Base-by-base conservation (phyloP, 2,888 invertebrate species). In the Pseudolycoriella hygida region DNA sequence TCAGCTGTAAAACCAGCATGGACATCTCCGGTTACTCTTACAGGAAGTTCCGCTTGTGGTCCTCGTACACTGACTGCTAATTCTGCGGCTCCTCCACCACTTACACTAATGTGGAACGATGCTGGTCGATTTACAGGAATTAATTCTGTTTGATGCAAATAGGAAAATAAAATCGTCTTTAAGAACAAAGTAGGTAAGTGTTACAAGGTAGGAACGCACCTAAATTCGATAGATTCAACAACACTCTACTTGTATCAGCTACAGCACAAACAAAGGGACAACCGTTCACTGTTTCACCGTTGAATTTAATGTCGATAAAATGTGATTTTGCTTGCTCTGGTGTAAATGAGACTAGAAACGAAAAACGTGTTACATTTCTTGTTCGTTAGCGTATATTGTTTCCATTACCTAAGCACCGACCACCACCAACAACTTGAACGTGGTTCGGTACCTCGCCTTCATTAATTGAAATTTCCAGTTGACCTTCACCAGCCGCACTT, bases 401-500 rank as follows among this genome's bases (percentile, higher is more conserved):
- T 6, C 25, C 4, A 25, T 25, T 25, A 25, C 25, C 25, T 25
- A 92, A 73, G 59, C 93, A 94, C 51, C 89, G 77, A 43, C 94
- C 96, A 42, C 93, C 92, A 25, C 93, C 93, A 14, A 96, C 87
- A 45, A 94, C 93, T 70, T 85, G 84, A 18, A 97, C 96, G 65
- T 94, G 93, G 71, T 98, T 98, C 42, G 97, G 96, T 50, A 98
- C 92, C 72, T 94, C 90, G 53, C 97, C 97, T 69, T 94, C 93
- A 66, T 98, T 97, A 61, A 98, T 94, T 56, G 94, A 94, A 60
- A 98, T 98, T 74, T 98, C 97, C 57, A 98, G 72, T 68, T 97
- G 96, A 43, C 98, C 98, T 72, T 97, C 97, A 37, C 98, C 98
- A 44, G 97, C 97, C 59, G 92, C 88, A 60, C 89, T 90, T 42